Evolutionary conservation across 2,888 invertebrate species (phyloP), one percentile per base, ranked within the genome.

Genomic region (Diogma glabrata): DNA sequence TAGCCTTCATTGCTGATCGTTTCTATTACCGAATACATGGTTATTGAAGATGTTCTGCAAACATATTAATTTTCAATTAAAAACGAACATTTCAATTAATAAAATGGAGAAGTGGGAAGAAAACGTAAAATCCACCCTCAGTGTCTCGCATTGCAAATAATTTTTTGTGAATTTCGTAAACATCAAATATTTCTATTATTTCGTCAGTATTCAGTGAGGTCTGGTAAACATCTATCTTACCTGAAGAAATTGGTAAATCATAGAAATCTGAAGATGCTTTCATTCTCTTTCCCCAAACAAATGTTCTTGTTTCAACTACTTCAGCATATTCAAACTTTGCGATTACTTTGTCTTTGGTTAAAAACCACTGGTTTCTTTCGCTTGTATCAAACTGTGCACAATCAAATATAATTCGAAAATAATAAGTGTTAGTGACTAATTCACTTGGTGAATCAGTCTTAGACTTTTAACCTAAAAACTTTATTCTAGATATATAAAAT

Each of bases 91-190:
- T n/a, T n/a, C 22, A 40, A 40, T 40, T 40, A 40, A 40, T 40
- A 10, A 40, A 40, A 40, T 40, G 20, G 22, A 40, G 40, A 20
- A 40, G 19, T 40, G 40, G 40, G 20, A 40, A 40, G 22, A 40
- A 40, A 9, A 38, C 17, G 38, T 17, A 38, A 38, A 9, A 38
- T 38, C n/a, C n/a, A n/a, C n/a, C n/a, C n/a, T n/a, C 10, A 33
- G n/a, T 12, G 33, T 33, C 12, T 33, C 33, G 16, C 38, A 38
- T 38, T 7, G 38, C 38, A 16, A 38, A 38, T 6, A 38, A 19
- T 10, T 38, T 38, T 16, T 38, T 38, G 14, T 38, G 38, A 2
- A 38, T 38, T 8, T 38, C 38, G 19, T 8, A 7, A 38, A 38
- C 38, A 19, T 17, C 38, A 38, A 38, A 38, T 38, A 19, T 38